These are phyloP conservation scores for Heteromyza rotundicornis DNA, from an alignment of 2,888 invertebrate genomes.

Conservation along the genomic window DNA sequence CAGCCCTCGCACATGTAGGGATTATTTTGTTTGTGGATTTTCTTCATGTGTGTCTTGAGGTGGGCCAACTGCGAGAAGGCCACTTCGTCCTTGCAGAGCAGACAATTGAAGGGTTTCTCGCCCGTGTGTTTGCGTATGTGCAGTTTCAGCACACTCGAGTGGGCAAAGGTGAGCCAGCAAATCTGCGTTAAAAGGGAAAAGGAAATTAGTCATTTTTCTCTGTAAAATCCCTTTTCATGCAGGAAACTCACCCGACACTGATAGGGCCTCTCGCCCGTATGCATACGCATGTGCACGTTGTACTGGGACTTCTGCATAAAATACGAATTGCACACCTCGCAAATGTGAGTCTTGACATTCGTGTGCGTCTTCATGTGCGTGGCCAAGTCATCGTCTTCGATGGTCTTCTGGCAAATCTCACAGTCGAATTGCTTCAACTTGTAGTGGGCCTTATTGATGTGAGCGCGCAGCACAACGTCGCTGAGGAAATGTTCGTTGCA, in stretches of 20 bases:
- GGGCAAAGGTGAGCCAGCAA: constrained; percentile 69
- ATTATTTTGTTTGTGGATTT: constrained; percentile 79
- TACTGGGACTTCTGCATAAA: constrained; percentile 86
- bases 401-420: constrained; percentile 78
- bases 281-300: constrained; percentile 83
- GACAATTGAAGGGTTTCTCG: constrained; percentile 80
- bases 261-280: constrained; percentile 84
- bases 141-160: constrained; percentile 83
- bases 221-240: not conserved
- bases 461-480: constrained; percentile 74
- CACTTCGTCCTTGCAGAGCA: constrained; percentile 70
- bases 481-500: constrained; percentile 81
- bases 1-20: constrained; percentile 80
- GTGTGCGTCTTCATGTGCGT: constrained; percentile 80
- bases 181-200: constrained; percentile 42
- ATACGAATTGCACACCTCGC: constrained; percentile 77
- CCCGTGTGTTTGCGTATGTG: constrained; percentile 85
- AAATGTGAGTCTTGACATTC: constrained; percentile 75
- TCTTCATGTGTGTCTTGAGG: constrained; percentile 86
- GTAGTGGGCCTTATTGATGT: constrained; percentile 77
- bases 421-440: constrained; percentile 79
- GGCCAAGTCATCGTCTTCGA: constrained; percentile 82
- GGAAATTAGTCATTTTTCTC: not conserved
- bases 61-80: constrained; percentile 84
- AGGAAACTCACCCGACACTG: constrained; percentile 71